A percentile compares a stretch with the other conserved stretches of the same genome.
Evolutionary conservation across 2,113 vertebrate species (phyloP).

Genomic region (Archilochus colubris): DNA sequence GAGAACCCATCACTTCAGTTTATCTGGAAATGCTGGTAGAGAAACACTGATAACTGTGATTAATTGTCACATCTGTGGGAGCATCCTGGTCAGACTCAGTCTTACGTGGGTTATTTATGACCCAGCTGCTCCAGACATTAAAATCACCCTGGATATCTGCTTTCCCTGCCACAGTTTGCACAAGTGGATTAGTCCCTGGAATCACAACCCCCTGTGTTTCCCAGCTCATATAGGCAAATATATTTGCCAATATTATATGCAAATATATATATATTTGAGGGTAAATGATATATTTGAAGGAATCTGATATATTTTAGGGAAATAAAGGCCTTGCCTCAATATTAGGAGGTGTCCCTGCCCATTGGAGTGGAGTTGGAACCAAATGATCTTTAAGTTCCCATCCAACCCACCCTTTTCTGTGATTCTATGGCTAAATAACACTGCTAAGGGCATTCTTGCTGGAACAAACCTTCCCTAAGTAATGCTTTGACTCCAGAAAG

Average conservation of each 20-base stretch:
- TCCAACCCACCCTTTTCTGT: too few species aligned
- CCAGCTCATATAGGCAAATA: slow-evolving; percentile 1
- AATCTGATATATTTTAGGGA: not conserved
- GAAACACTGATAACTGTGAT: slow-evolving; percentile 1
- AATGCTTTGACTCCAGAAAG: slow-evolving; percentile 12
- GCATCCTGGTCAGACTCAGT: slow-evolving; percentile 34
- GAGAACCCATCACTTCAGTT: not conserved
- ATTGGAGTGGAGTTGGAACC: too few species aligned
- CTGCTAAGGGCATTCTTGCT: slow-evolving; percentile 7
- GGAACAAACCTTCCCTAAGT: not conserved
- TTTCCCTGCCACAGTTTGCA: slow-evolving; percentile 26
- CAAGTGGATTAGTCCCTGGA: slow-evolving; percentile 39
- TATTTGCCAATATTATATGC: too few species aligned
- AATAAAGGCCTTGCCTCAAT: not conserved
- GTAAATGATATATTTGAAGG: too few species aligned
- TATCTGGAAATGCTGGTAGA: slow-evolving; percentile 34
- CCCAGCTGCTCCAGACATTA: slow-evolving; percentile 73
- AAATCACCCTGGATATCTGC: slow-evolving; percentile 21
- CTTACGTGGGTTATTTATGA: slow-evolving; percentile 64
- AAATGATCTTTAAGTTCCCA: too few species aligned
- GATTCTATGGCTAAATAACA: not conserved
- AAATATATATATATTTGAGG: too few species aligned
- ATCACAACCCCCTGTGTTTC: slow-evolving; percentile 4
- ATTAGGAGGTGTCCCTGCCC: too few species aligned
- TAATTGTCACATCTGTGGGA: slow-evolving; percentile 55